Base-by-base conservation (phyloP, 2,888 invertebrate genomes). In the Acanthosoma haemorrhoidale region DNA sequence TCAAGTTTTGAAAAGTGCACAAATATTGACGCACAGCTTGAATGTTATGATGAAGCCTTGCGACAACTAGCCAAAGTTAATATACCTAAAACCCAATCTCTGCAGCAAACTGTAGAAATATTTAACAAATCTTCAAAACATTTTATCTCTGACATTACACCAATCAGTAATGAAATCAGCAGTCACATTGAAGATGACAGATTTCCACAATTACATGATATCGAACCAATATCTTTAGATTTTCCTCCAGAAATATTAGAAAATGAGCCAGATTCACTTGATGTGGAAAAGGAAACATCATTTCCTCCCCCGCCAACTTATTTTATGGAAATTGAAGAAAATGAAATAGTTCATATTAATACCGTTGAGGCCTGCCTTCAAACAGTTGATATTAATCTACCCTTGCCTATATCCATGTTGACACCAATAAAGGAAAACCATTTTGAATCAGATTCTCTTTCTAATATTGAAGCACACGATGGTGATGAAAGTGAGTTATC, bases 31-130 rank as follows among this genome's bases (percentile, higher is more conserved):
- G 76, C 76, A 18, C 77, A 77, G 61, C 71, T 77, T 25, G 73
- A 76, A 68, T 77, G 77, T 64, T 77, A 77, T 68, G 77, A 77
- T 71, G 76, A 77, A 73, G 77, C 77, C 9, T 68, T 77, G 9
- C 71, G 76, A 51, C 77, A 77, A 64, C 71, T 77, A 6, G 77
- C 77, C 18, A 75, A 76, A 38, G 76, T 75, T 4, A 68, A 68
- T 15, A 69, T 66, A 6, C 59, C 16, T n/a, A 69, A 59, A 61
- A 16, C 25, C 5, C 25, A n/a, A 69, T 63, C 64, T 67, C 64
- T n/a, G 15, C 32, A 31, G 6, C 25, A 63, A 57, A 32, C 21
- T n/a, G 68, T 36, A 18, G 63, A 58, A 58, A 57, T n/a, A 8
- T 32, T 34, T 15, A 32, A 32, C 13, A 21, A 18, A 25, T 25